These are phyloP conservation scores for Sula dactylatra DNA, from an alignment of 2,113 vertebrate genomes.

Conservation along the genomic window DNA sequence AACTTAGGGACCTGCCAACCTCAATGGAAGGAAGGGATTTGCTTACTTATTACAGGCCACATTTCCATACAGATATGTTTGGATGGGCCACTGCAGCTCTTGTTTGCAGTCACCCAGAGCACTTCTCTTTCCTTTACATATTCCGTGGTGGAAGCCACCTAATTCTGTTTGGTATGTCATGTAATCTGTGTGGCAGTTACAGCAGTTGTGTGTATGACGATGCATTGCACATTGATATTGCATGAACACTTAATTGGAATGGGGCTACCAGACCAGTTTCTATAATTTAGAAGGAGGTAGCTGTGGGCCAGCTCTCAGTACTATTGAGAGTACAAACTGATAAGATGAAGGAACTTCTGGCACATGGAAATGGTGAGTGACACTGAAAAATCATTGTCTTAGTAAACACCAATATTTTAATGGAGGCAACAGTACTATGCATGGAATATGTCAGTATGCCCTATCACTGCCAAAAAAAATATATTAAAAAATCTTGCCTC, in stretches of 20 bases:
- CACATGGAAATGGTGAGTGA: neutral
- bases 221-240: neutral
- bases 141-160: neutral
- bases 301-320: neutral
- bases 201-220: neutral
- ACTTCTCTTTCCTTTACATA: neutral
- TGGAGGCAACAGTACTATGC: neutral
- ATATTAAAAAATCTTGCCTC: neutral
- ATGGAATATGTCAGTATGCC: fast-evolving
- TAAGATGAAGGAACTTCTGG: neutral
- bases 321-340: neutral
- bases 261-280: neutral
- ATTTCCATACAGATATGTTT: neutral
- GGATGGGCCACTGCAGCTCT: neutral
- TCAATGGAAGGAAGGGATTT: neutral
- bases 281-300: neutral
- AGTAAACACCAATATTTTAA: neutral
- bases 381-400: neutral
- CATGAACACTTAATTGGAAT: neutral
- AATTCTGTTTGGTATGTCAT: neutral
- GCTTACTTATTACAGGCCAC: neutral
- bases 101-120: neutral
- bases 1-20: neutral
- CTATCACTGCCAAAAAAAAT: neutral
- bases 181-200: neutral